Evolutionary conservation across 2,888 invertebrate genomes (phyloP), one percentile per base, ranked within the genome.

Genomic region (Acanthosepion lycidas): DNA sequence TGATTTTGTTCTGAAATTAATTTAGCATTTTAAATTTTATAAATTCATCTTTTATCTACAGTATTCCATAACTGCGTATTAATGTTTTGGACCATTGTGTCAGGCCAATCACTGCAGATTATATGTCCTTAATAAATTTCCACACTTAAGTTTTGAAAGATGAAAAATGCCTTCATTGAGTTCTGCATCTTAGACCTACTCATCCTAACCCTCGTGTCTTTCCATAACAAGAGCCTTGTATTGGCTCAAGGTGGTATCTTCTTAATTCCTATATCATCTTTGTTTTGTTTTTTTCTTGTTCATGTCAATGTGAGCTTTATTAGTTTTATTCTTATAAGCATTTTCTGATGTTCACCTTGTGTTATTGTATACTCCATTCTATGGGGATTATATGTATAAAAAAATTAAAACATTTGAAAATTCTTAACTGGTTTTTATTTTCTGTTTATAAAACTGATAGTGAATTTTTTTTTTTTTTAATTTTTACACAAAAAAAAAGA

Each of bases 401-500:
- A n/a, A n/a, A n/a, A 78, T 78, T 78, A 78, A 78, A 78, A 78
- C n/a, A 12, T 78, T 78, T 78, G 78, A 78, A 78, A 78, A 78
- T 78, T 78, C 78, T 78, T 78, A n/a, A 78, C n/a, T 59, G 78
- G 33, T n/a, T 78, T 78, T 78, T 51, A 5, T 51, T 51, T 51
- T 51, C 51, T 51, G 1, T 51, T 51, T 51, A 51, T 51, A 51
- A 51, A 51, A 51, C 6, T 15, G 0, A 51, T 15, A 51, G 15
- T 51, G 33, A 33, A 33, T 8, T 51, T 51, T 12, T 51, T 51
- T 51, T 51, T 51, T 51, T 51, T 51, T 51, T 51, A 3, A 3
- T 51, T 0, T 12, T 51, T 51, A 20, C 23, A 59, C 5, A 33
- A 33, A 20, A 33, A 20, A 15, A 33, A 23, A 23, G 6, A 23